Evolutionary conservation across 2,113 vertebrate species (phyloP), one percentile per base, ranked within the genome.

Genomic region (Ptychochromis oligacanthus): DNA sequence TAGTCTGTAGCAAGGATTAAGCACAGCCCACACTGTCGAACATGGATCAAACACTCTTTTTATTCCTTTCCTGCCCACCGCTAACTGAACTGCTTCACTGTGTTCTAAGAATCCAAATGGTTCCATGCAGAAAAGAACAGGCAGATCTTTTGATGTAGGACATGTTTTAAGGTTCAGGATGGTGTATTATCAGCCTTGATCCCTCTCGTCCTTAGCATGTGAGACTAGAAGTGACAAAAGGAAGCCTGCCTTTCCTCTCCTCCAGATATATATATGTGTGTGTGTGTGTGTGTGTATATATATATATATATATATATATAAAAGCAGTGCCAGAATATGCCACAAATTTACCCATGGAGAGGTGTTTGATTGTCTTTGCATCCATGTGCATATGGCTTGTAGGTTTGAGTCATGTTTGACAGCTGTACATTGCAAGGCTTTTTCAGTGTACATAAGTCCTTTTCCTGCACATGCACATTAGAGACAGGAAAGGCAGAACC

Each of bases 401-500:
- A 34, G 62, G 82, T 75, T 49, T 2, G 12, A 56, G 38, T 3
- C 1, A 56, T 31, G 76, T 72, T 43, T 83, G 80, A 82, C 81
- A 80, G 79, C 75, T 85, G 59, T 77, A 74, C 3, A 74, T 78
- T 64, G 2, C 5, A 2, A 61, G 56, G 17, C 18, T 22, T 72
- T 72, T 72, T 72, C 46, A 52, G 65, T 72, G 65, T 52, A 52
- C 43, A 52, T 72, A 52, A 86, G 57, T 79, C 78, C 77, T 83
- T 79, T 84, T 83, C 64, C 60, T 86, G 76, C 76, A 60, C 65
- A 61, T 77, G 80, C 43, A 81, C 55, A 89, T 86, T 76, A 89
- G 88, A 91, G 55, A 85, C 56, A 24, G 55, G 77, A 88, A 83
- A 86, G 89, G 79, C 74, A 77, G 75, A 93, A 79, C 65, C 80